Evolutionary conservation across 2,888 invertebrate genomes (phyloP).

Genomic region (Ischnura elegans): DNA sequence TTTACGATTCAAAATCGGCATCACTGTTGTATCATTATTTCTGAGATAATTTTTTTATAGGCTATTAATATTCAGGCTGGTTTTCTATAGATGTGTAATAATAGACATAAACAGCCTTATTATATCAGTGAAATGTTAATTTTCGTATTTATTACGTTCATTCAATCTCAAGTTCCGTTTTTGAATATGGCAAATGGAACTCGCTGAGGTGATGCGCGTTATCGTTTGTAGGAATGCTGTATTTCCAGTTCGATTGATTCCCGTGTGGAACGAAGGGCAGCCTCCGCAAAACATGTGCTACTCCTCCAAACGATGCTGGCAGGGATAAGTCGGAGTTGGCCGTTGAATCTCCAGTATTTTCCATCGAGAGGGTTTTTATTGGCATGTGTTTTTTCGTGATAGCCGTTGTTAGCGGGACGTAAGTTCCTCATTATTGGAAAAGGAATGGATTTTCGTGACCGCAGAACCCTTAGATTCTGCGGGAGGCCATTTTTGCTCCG

Average conservation of each 20-base stretch:
- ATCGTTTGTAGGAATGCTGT: background rate
- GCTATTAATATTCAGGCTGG: no score
- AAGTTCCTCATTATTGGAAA: slow-evolving; percentile 38
- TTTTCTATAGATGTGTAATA: no score
- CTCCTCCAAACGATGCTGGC: background rate
- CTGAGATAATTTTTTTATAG: no score
- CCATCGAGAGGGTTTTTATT: background rate
- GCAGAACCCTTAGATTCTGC: background rate
- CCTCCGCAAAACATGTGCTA: background rate
- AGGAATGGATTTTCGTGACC: background rate
- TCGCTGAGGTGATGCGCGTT: background rate
- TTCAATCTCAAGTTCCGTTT: background rate
- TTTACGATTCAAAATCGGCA: no score
- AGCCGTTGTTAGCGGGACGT: background rate
- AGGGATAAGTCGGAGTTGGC: background rate
- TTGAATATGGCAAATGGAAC: no score
- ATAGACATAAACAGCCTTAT: no score
- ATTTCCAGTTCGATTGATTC: background rate
- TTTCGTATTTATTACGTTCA: background rate
- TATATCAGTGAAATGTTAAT: no score
- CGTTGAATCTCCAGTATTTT: background rate
- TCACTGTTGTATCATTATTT: no score
- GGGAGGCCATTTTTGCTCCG: background rate
- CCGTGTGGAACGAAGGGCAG: background rate
- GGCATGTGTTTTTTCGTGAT: background rate